Evolutionary conservation across 2,888 invertebrate species (phyloP).

Genomic region (Synergus itoensis): DNA sequence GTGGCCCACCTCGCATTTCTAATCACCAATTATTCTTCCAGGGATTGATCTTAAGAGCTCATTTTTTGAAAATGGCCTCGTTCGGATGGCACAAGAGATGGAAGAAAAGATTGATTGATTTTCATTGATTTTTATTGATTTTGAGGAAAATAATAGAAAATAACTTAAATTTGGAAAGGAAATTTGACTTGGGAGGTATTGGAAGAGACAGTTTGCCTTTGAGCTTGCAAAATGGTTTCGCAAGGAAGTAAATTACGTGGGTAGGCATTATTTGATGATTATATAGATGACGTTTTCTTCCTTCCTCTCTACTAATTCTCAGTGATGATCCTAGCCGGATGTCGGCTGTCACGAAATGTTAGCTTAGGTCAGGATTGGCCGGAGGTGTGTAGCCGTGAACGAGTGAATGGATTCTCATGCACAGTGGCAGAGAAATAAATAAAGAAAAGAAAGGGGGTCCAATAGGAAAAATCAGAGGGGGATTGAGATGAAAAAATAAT

Average conservation of each 20-base stretch:
- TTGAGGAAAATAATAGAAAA: too few relatives aligned
- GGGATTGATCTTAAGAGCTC: background rate
- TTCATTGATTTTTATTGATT: background rate
- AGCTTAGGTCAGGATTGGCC: conserved; percentile 64
- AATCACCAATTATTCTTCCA: background rate
- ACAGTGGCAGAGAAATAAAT: conserved; percentile 39
- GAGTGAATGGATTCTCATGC: conserved; percentile 46
- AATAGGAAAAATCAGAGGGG: conserved; percentile 8
- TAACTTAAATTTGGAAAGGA: too few relatives aligned
- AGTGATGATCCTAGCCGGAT: conserved; percentile 67
- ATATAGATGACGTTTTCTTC: conserved; percentile 44
- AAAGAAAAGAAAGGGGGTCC: background rate
- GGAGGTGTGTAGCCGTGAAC: conserved; percentile 44
- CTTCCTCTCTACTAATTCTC: conserved; percentile 43
- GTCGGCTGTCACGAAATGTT: conserved; percentile 69
- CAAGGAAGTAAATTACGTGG: background rate
- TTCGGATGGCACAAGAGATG: background rate
- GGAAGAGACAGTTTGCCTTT: too few relatives aligned
- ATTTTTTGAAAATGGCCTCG: background rate
- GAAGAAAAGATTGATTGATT: background rate
- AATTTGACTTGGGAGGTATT: too few relatives aligned
- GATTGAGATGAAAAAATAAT: background rate
- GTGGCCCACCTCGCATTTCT: background rate
- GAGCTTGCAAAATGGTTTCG: background rate
- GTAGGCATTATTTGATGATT: background rate